Evolutionary conservation across 2,113 vertebrate genomes (phyloP).

Genomic region (Epinephelus fuscoguttatus): DNA sequence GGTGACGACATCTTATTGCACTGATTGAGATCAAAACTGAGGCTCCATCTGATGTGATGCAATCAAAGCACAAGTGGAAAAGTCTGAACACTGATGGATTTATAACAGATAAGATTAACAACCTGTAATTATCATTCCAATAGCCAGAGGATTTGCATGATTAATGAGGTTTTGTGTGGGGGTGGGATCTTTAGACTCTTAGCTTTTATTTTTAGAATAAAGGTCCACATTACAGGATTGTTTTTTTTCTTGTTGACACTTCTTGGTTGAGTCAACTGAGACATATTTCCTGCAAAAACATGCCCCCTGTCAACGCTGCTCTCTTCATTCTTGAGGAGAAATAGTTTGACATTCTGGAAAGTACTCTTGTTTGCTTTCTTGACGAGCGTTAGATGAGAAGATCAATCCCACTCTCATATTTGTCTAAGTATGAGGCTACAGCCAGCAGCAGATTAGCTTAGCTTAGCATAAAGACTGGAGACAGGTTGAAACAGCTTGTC

Average conservation of each 20-base stretch:
- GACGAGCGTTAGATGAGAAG: too few species aligned
- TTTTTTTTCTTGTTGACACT: constrained; percentile 10
- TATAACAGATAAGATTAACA: constrained; percentile 28
- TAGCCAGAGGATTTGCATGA: constrained; percentile 54
- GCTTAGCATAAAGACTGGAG: too few species aligned
- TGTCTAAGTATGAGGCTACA: too few species aligned
- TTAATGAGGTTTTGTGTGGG: constrained; percentile 44
- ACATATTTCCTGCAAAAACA: not conserved
- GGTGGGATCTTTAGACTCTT: not conserved
- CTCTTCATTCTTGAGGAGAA: not conserved
- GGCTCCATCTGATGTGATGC: constrained; percentile 62
- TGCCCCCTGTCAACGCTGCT: not conserved
- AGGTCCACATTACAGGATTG: not conserved
- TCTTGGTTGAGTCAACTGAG: constrained; percentile 10
- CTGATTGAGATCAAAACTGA: constrained; percentile 70
- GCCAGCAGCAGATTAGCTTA: too few species aligned
- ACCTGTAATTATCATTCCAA: constrained; percentile 31
- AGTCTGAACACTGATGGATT: constrained; percentile 64
- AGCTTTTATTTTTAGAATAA: not conserved
- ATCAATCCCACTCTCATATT: too few species aligned
- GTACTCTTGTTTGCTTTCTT: too few species aligned
- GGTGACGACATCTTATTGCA: constrained; percentile 60
- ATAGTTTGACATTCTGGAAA: too few species aligned
- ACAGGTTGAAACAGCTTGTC: too few species aligned
- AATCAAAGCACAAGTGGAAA: constrained; percentile 69